A percentile compares a stretch with the other conserved stretches of the same genome.
Evolutionary conservation across 2,797 vertebrate genomes (phyloP).

Genomic region (Intellagama lesueurii): DNA sequence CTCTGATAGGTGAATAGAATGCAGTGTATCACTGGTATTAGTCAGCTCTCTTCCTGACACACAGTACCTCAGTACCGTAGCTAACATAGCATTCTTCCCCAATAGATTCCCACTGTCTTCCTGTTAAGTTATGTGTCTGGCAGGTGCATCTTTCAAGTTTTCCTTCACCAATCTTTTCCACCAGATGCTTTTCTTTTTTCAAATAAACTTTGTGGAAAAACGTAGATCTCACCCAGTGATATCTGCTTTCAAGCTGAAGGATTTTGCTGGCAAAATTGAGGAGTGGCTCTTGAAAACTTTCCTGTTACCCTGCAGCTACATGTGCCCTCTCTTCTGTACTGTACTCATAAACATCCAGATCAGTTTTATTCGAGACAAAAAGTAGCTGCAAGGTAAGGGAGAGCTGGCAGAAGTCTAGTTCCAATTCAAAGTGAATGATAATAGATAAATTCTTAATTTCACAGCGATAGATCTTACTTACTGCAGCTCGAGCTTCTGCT

Average conservation of each 20-base stretch:
- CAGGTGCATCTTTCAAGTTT: background rate
- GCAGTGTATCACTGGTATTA: background rate
- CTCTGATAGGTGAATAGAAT: background rate
- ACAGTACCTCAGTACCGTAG: background rate
- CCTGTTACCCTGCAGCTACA: background rate
- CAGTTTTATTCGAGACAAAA: background rate
- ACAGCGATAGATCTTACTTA: slow-evolving; percentile 76
- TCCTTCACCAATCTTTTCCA: background rate
- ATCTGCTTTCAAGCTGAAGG: background rate
- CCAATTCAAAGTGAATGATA: background rate
- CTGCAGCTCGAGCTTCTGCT: slow-evolving; percentile 90
- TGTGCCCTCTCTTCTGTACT: background rate
- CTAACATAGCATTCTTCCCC: background rate
- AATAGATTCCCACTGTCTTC: background rate
- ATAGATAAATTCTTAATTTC: slow-evolving; percentile 5
- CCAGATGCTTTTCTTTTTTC: background rate
- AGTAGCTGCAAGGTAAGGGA: background rate
- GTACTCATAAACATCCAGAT: background rate
- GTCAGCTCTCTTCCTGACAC: background rate
- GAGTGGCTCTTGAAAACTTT: background rate
- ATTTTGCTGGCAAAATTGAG: background rate
- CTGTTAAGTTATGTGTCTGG: background rate
- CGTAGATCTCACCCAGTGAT: background rate
- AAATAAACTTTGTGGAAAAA: background rate
- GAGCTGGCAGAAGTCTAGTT: background rate